Base-by-base conservation (phyloP, 2,113 vertebrate genomes). In the Scatophagus argus region DNA sequence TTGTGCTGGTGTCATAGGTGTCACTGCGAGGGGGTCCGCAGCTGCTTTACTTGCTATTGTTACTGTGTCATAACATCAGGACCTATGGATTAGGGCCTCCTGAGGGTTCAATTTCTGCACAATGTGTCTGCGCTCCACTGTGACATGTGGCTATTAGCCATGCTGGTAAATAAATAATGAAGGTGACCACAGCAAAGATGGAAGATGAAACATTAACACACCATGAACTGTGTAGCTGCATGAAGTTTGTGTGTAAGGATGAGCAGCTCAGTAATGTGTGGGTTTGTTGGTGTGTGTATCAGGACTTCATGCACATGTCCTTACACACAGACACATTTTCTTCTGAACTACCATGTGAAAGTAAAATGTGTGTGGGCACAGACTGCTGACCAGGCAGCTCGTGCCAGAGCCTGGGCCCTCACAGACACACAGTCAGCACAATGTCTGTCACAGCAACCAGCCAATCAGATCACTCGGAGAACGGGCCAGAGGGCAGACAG, bases 381-480 rank as follows among this genome's bases (percentile, higher is more conserved):
- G 82, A 93, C 83, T 95, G 94, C 83, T 94, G 93, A 94, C 77
- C 86, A 2, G 23, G 86, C 91, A 92, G 77, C 90, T 73, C 77
- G 85, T 72, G 91, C 85, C 82, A 90, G 84, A 78, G 72, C 83
- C 62, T 62, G 60, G 86, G 76, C 61, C 72, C 80, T 81, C 87
- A 89, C 79, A 95, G 94, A 94, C 94, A 93, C 91, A 36, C 39
- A 91, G 93, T 95, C 94, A 95, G 93, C 93, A 95, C 78, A 92
- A 94, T 88, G 90, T 60, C 86, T 81, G 87, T 92, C 91, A 91
- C 82, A 62, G 77, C 71, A 7, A 44, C 62, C 68, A 41, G 80
- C 91, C 92, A 92, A 92, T 90, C 87, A 75, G 77, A 87, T 44
- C 31, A 0, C 64, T 81, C 31, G 19, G 59, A 65, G 54, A 51